phyloP scores from a whole-genome alignment of 2,888 invertebrate genomes.

The Apotomis capreana region DNA sequence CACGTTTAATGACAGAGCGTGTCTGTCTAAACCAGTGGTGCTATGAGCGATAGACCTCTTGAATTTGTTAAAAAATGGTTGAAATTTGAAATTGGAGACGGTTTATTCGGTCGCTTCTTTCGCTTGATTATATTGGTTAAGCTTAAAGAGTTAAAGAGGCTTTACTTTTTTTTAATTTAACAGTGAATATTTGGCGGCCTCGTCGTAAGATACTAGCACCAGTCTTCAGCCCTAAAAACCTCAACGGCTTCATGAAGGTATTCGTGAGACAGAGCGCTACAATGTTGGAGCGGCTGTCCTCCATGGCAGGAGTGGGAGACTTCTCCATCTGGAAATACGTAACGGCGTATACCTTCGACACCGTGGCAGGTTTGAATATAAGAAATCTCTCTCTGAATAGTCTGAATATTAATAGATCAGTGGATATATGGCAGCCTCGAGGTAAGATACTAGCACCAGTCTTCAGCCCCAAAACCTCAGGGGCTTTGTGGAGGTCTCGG shows the following conservation, averaged over 20 bases:
- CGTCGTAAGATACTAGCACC: slow-evolving; percentile 40
- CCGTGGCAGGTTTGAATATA: slow-evolving; percentile 38
- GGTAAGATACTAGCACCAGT: not conserved
- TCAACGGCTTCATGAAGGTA: slow-evolving; percentile 29
- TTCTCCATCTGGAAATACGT: slow-evolving; percentile 40
- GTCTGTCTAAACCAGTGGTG: too few relatives aligned
- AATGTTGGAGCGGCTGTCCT: slow-evolving; percentile 17
- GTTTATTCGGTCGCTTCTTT: too few relatives aligned
- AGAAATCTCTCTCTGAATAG: not conserved
- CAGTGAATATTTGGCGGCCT: slow-evolving; percentile 39
- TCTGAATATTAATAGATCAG: not conserved
- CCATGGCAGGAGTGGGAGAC: slow-evolving; percentile 7
- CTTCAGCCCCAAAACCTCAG: too few relatives aligned
- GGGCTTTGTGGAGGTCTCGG: too few relatives aligned
- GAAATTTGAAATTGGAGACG: too few relatives aligned
- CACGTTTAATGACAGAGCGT: not conserved
- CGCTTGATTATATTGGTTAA: too few relatives aligned
- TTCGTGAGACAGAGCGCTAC: slow-evolving; percentile 27
- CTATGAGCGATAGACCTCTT: too few relatives aligned
- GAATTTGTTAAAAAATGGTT: too few relatives aligned
- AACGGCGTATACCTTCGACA: slow-evolving; percentile 36
- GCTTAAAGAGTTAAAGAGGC: too few relatives aligned
- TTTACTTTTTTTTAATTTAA: too few relatives aligned
- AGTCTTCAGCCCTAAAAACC: slow-evolving; percentile 36
- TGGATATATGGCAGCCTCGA: too few relatives aligned